Base-by-base conservation (phyloP, 2,797 vertebrate species). In the Carduelis carduelis region DNA sequence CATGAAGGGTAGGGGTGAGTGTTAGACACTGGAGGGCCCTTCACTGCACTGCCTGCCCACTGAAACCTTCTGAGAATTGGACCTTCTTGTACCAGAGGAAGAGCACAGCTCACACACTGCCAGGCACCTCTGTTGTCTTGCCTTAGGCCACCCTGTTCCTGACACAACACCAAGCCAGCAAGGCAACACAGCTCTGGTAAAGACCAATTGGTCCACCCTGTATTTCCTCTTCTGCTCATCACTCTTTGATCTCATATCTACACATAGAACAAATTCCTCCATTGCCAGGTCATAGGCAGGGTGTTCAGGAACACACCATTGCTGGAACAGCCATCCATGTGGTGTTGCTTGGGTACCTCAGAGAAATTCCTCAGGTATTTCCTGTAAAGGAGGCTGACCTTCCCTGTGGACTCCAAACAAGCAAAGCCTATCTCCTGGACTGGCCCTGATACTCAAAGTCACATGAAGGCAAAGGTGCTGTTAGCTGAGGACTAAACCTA, bases 391-490 rank as follows among this genome's bases (percentile, higher is more conserved):
- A 80, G 50, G 17, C 43, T 91, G 79, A 46, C 41, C 11, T 86
- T 76, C 72, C 22, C 47, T 60, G 11, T 8, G 53, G 89, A 18
- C 32, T 87, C 71, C 50, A 34, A 82, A 81, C 55, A 71, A 88
- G 44, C 49, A 72, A 86, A 68, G 63, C 37, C 55, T 55, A 8
- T 18, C 50, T 44, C 13, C 46, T 35, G 43, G 53, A 66, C 59
- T 74, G 69, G 50, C 69, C 66, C 49, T 57, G 74, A 83, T 52
- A 69, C 49, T 61, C 41, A 18, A n/a, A 80, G 44, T 63, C 80
- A 53, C 3, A 18, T 10, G 78, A 93, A 95, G 65, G 43, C 68
- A 86, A 89, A 96, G 72, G 44, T 77, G 81, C 84, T 90, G 65
- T 39, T 90, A 80, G 69, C 91, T 49, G 75, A 83, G 50, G 47